phyloP scores from a whole-genome alignment of 2,113 vertebrate species.

The Rissa tridactyla region DNA sequence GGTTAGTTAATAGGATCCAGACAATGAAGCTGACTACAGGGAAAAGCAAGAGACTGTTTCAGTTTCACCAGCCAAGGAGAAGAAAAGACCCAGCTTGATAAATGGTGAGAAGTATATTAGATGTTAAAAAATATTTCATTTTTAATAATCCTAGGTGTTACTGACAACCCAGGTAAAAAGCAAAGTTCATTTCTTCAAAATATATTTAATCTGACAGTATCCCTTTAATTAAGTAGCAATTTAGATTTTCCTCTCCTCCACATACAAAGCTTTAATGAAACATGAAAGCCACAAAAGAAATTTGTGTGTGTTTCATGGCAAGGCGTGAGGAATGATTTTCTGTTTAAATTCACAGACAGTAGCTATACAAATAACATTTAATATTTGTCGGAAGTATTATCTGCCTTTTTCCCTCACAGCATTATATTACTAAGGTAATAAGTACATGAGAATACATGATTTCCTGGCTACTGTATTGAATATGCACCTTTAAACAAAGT shows the following conservation, averaged over 20 bases:
- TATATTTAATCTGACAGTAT: constrained; percentile 53
- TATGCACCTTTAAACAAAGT: constrained; percentile 67
- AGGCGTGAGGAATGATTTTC: constrained; percentile 18
- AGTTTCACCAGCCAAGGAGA: constrained; percentile 3
- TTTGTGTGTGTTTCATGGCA: constrained; percentile 38
- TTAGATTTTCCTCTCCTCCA: constrained; percentile 46
- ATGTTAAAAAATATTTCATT: constrained; percentile 45
- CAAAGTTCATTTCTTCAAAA: constrained; percentile 57
- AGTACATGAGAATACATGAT: constrained; percentile 57
- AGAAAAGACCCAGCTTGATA: constrained; percentile 38
- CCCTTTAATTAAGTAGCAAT: constrained; percentile 61
- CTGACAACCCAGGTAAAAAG: constrained; percentile 50
- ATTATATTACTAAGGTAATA: constrained; percentile 58
- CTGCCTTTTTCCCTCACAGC: constrained; percentile 43
- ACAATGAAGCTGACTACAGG: constrained; percentile 23
- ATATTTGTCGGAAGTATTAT: constrained; percentile 67
- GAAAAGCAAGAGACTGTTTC: constrained; percentile 8
- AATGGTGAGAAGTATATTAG: constrained; percentile 40
- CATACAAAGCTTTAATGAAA: constrained; percentile 54
- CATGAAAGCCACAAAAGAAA: constrained; percentile 55
- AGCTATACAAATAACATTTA: constrained; percentile 60
- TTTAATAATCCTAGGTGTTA: constrained; percentile 58
- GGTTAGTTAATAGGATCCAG: constrained; percentile 45
- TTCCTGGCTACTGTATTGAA: constrained; percentile 55
- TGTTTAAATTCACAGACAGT: constrained; percentile 58